Evolutionary conservation across 2,888 invertebrate genomes (phyloP).

Genomic region (Panzeria rudis): DNA sequence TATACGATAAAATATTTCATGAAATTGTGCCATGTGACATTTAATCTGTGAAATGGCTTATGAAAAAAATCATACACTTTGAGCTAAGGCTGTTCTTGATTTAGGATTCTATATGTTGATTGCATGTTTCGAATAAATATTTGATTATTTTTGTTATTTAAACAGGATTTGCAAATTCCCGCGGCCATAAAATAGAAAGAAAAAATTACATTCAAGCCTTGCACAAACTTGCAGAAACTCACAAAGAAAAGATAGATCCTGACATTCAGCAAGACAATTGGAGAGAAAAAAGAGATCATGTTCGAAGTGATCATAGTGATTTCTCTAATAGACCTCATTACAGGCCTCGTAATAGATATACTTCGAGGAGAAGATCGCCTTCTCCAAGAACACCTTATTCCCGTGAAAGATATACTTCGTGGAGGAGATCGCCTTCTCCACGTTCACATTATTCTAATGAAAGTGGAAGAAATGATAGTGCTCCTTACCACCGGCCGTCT

Average conservation of each 20-base stretch:
- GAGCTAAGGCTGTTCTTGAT: too few relatives aligned
- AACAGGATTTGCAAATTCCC: slow-evolving; percentile 87
- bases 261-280: background rate
- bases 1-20: too few relatives aligned
- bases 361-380: background rate
- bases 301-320: background rate
- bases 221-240: background rate
- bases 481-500: background rate
- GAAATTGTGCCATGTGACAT: too few relatives aligned
- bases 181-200: slow-evolving; percentile 88
- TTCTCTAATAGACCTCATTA: background rate
- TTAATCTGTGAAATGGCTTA: too few relatives aligned
- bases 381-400: background rate
- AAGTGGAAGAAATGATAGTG: background rate
- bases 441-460: background rate
- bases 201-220: slow-evolving; percentile 84
- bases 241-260: background rate
- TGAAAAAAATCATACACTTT: too few relatives aligned
- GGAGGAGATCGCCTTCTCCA: background rate
- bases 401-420: background rate
- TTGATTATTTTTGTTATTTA: slow-evolving; percentile 61
- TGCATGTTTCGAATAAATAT: background rate
- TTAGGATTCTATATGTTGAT: too few relatives aligned
- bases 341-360: background rate
- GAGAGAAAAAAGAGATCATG: background rate